Conservation (phyloP, 2,888 invertebrate species). For the Malachius bipustulatus region DNA sequence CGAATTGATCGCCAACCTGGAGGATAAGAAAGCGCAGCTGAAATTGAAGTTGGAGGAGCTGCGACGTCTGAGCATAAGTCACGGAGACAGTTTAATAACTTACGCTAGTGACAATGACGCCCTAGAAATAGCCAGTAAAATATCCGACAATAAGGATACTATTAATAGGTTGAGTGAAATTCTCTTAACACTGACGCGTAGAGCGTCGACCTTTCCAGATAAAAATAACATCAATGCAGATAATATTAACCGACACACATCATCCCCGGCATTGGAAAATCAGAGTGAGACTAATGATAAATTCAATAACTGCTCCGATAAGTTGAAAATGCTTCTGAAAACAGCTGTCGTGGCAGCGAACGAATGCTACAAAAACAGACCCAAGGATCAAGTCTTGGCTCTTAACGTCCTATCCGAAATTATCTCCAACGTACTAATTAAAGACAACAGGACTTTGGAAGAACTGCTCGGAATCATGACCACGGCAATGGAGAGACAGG, state of each 20-base stretch:
- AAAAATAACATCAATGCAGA: constrained; percentile 33
- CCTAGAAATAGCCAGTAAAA: constrained; percentile 29
- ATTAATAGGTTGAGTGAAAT: constrained; percentile 34
- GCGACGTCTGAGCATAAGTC: constrained; percentile 28
- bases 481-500: constrained; percentile 31
- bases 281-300: constrained; percentile 28
- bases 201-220: constrained; percentile 32
- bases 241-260: constrained; percentile 32
- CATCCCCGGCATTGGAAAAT: constrained; percentile 20
- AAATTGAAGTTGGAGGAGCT: constrained; percentile 33
- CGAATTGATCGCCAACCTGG: constrained; percentile 31
- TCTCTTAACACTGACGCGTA: constrained; percentile 32
- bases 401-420: constrained; percentile 31
- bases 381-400: constrained; percentile 35
- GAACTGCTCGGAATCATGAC: constrained; percentile 32
- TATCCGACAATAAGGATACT: constrained; percentile 29
- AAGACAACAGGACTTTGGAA: constrained; percentile 25
- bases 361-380: constrained; percentile 34
- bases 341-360: constrained; percentile 34
- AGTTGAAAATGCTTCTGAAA: constrained; percentile 33
- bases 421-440: constrained; percentile 28
- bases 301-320: constrained; percentile 27
- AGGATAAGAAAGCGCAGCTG: constrained; percentile 31
- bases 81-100: constrained; percentile 31
- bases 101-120: constrained; percentile 32